Evolutionary conservation across 1,140 invertebrate genomes (phyloP).

Genomic region (Musca domestica): DNA sequence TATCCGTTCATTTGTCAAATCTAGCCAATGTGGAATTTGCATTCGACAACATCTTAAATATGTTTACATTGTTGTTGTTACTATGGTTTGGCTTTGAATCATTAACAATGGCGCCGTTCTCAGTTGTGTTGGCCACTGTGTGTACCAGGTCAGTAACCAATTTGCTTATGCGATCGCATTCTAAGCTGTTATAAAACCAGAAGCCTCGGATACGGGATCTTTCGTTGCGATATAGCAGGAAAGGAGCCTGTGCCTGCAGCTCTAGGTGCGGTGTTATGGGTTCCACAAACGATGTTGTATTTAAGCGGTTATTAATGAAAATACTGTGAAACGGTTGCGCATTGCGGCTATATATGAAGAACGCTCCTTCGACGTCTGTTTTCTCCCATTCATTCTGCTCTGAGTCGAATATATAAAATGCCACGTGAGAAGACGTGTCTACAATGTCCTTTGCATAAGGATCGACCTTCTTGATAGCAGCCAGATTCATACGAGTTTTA

Average conservation of each 20-base stretch:
- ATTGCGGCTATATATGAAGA: constrained; percentile 87
- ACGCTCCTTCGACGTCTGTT: constrained; percentile 85
- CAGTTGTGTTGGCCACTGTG: constrained; percentile 60
- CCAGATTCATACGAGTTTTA: constrained; percentile 85
- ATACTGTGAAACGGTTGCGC: constrained; percentile 84
- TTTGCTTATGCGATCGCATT: constrained; percentile 75
- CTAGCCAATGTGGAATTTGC: constrained; percentile 87
- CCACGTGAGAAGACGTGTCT: constrained; percentile 86
- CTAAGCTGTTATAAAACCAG: constrained; percentile 91
- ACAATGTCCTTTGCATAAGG: constrained; percentile 88
- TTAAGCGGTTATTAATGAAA: constrained; percentile 90
- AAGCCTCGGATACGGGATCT: constrained; percentile 81
- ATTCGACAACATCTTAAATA: constrained; percentile 85
- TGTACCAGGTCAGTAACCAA: constrained; percentile 70
- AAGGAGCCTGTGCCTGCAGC: constrained; percentile 85
- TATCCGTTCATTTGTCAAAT: constrained; percentile 71
- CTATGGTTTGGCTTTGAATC: constrained; percentile 15
- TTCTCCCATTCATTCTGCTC: constrained; percentile 87
- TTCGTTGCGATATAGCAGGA: constrained; percentile 83
- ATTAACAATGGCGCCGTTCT: constrained; percentile 1
- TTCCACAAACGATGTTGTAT: constrained; percentile 86
- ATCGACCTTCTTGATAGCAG: constrained; percentile 86
- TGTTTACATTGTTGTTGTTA: constrained; percentile 68
- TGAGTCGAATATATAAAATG: constrained; percentile 82
- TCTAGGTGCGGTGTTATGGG: constrained; percentile 85